Base-by-base conservation (phyloP, 2,113 vertebrate species). In the Gnathonemus echidnorhynchus region DNA sequence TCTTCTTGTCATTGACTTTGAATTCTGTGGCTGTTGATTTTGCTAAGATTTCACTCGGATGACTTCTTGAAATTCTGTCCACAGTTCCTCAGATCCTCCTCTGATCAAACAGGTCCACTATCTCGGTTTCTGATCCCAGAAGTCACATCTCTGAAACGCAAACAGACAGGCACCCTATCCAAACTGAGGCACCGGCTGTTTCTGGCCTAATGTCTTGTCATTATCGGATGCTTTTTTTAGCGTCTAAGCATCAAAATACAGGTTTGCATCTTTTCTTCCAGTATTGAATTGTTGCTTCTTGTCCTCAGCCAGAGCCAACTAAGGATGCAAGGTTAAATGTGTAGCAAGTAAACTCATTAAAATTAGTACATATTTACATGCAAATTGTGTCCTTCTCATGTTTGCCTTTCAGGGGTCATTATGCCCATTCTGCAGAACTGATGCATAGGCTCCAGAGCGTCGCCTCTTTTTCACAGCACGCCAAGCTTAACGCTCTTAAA, bases 321-420 rank as follows among this genome's bases (percentile, higher is more conserved):
- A n/a, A 49, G 45, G 84, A 49, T 86, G 84, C 84, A 86, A 86
- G 84, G 84, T 86, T 86, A 86, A 86, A 50, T 50, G 84, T 50
- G 45, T 50, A 27, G 48, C 84, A 86, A 86, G 24, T 86, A 86
- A 86, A 86, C 45, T 86, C 84, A 86, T 86, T 86, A 86, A 86
- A 48, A 49, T 86, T 86, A 86, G 84, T 50, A 27, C 84, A 86
- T 24, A 50, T 86, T 86, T 86, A 49, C 84, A 86, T 86, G 84
- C 84, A 49, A 86, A 86, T 86, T 50, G 48, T 50, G 84, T 86
- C 48, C 84, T 27, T 46, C 46, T 86, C 46, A 49, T 86, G 84
- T 86, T 86, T 86, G 84, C 84, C 84, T 49, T 86, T 86, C 84
- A 86, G 84, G 84, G n/a, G 84, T 49, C 84, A 86, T 86, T 86